Base-by-base conservation (phyloP, 2,797 vertebrate genomes). In the Sebastes wilsoni region DNA sequence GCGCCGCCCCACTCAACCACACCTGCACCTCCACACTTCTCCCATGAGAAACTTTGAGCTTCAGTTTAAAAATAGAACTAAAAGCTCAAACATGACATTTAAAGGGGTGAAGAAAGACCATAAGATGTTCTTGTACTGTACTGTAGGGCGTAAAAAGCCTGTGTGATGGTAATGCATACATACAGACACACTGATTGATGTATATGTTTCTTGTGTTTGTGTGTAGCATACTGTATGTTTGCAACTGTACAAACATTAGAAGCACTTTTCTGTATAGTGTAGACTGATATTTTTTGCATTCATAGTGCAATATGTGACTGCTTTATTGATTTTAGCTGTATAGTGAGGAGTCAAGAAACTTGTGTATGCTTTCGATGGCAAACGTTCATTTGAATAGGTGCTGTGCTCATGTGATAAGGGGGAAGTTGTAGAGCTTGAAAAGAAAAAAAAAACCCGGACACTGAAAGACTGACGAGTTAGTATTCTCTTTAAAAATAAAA, bases 271-370 rank as follows among this genome's bases (percentile, higher is more conserved):
- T 91, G 87, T 86, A 54, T 84, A 86, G 82, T 77, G 82, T 94
- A 90, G 88, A 80, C 62, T 88, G 83, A 80, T 89, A 83, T 92
- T 38, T 92, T 88, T 90, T 92, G 90, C 91, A 93, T 92, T 91
- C 88, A 92, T 90, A 88, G 94, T 96, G 96, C 94, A 95, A 95
- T 96, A 93, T 82, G 91, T 95, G 88, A 93, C 82, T 65, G 79
- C 77, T 75, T 89, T 64, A 73, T 85, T 89, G 81, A 90, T 89
- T 91, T 74, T 62, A 86, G 64, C 81, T 83, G 55, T 82, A 58
- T 82, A 82, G 77, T 66, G 25, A 69, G 13, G 28, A 75, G 82
- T 80, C 22, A 1, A 76, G 38, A 56, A 66, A 61, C 55, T 46
- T 52, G 79, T 81, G 83, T 67, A 38, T 81, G 77, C 77, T 62